Conservation (phyloP, 2,113 vertebrate species). For the Crotalus horridus region DNA sequence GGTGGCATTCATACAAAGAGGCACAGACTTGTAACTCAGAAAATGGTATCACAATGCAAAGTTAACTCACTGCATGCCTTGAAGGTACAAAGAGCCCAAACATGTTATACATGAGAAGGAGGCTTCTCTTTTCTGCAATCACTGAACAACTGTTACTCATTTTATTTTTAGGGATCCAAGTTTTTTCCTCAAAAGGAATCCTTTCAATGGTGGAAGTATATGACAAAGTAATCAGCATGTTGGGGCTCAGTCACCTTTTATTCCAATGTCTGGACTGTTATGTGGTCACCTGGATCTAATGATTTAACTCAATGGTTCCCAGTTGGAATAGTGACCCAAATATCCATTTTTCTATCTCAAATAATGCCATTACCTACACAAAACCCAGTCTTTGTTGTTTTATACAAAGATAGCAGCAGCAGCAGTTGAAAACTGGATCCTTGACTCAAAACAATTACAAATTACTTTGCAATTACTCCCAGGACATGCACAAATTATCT, state of each 20-base stretch:
- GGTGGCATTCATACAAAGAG: conserved; percentile 10
- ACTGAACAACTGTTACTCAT: neutral
- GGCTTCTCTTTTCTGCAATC: neutral
- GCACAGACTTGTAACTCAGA: neutral
- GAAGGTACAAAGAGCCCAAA: neutral
- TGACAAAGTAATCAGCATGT: neutral
- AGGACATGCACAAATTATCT: neutral
- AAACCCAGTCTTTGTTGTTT: neutral
- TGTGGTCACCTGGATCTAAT: neutral
- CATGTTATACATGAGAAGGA: rapidly evolving
- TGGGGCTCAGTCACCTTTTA: neutral
- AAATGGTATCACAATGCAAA: neutral
- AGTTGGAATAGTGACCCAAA: neutral
- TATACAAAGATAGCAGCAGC: neutral
- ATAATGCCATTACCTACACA: neutral
- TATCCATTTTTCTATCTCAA: neutral
- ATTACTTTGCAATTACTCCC: neutral
- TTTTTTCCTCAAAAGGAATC: neutral
- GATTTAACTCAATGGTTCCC: neutral
- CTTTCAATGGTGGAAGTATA: neutral
- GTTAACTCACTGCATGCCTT: conserved; percentile 31
- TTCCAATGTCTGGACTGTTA: neutral
- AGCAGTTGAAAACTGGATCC: neutral
- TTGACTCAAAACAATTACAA: neutral
- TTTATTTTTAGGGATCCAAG: neutral